Percentiles rank a stretch among this genome's conserved stretches.
Conservation (phyloP, 92 coral and sea anemone species). For the Heteractis magnifica region DNA sequence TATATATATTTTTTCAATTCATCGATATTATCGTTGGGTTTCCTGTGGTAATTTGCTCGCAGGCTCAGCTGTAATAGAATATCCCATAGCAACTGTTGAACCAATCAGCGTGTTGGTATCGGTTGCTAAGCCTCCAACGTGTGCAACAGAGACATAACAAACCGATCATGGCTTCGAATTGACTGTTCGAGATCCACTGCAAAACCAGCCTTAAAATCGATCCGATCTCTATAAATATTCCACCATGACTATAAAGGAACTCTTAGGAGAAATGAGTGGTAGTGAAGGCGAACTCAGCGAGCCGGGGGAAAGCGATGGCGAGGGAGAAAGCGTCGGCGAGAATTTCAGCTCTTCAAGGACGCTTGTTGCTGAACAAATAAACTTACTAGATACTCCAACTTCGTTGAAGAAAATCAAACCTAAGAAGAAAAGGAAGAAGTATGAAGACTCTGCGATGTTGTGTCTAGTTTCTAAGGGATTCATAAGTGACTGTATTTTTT, state of each 20-base stretch:
- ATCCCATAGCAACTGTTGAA: conserved; percentile 73
- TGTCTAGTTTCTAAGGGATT: neutral
- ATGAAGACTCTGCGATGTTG: neutral
- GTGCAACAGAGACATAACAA: conserved; percentile 56
- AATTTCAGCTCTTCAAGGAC: conserved; percentile 36
- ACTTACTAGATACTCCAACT: conserved; percentile 41
- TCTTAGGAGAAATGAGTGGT: conserved; percentile 81
- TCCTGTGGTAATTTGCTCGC: conserved; percentile 25
- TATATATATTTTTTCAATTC: neutral
- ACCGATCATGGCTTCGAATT: conserved; percentile 63
- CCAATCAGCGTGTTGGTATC: conserved; percentile 52
- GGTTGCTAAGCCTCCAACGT: conserved; percentile 59
- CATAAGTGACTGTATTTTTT: neutral
- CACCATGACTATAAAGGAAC: conserved; percentile 85
- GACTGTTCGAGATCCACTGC: conserved; percentile 14
- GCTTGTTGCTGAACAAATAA: conserved; percentile 51
- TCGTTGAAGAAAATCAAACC: conserved; percentile 76
- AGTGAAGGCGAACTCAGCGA: conserved; percentile 68
- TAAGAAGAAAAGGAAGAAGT: conserved; percentile 91
- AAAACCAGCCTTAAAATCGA: neutral
- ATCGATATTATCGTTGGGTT: neutral
- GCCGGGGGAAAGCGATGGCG: conserved; percentile 78
- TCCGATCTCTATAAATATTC: neutral
- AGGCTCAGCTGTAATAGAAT: conserved; percentile 47
- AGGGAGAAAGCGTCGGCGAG: conserved; percentile 87